phyloP scores from a whole-genome alignment of 2,888 invertebrate species.

The Koerneria pararmatus region DNA sequence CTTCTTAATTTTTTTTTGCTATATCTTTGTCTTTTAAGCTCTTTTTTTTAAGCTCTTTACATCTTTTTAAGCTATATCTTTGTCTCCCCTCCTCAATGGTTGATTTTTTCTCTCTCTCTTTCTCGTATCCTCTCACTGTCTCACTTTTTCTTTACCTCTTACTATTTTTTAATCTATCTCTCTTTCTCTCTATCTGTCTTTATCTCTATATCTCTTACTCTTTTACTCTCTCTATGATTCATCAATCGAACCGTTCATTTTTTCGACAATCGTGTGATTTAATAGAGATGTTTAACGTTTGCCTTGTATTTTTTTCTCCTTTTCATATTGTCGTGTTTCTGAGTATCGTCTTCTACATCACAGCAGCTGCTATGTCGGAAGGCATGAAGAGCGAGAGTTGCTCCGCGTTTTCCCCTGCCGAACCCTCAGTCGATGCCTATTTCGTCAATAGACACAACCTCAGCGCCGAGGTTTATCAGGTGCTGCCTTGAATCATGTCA shows the following conservation, averaged over 20 bases:
- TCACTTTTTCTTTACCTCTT: not conserved
- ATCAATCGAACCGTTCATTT: no score
- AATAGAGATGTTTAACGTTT: no score
- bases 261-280: no score
- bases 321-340: not conserved
- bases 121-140: not conserved
- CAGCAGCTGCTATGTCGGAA: slow-evolving; percentile 24
- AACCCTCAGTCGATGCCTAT: slow-evolving; percentile 41
- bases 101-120: not conserved
- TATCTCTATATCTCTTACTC: no score
- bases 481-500: slow-evolving; percentile 14
- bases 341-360: no score
- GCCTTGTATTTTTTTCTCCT: not conserved
- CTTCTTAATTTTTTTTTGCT: not conserved
- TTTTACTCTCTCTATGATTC: not conserved
- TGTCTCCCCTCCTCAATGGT: not conserved
- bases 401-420: slow-evolving; percentile 45
- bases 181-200: not conserved
- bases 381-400: slow-evolving; percentile 43
- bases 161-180: not conserved
- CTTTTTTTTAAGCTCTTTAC: not conserved
- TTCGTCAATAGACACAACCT: slow-evolving; percentile 54
- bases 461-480: slow-evolving; percentile 55
- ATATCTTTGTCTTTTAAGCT: not conserved
- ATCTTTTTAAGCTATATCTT: not conserved